Evolutionary conservation across 2,888 invertebrate genomes (phyloP).

Genomic region (Lasiommata megera): DNA sequence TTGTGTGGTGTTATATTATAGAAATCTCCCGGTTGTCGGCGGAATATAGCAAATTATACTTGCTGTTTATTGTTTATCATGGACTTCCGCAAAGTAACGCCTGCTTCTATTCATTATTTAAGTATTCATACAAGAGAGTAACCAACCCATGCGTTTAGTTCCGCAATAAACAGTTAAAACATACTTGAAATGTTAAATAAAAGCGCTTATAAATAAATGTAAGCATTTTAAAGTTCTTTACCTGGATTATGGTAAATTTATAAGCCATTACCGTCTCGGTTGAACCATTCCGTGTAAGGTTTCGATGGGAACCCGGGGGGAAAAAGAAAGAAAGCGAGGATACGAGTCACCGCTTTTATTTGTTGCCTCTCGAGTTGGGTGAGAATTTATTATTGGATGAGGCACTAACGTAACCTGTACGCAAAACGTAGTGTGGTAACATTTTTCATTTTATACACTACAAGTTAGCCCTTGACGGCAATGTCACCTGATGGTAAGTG

Average conservation of each 20-base stretch:
- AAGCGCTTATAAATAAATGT: background rate
- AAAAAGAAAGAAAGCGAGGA: constrained; percentile 38
- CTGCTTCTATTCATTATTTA: too few relatives aligned
- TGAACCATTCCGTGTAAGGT: constrained; percentile 31
- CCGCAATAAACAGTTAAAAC: background rate
- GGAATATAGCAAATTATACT: too few relatives aligned
- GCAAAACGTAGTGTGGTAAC: too few relatives aligned
- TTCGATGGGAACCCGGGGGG: constrained; percentile 36
- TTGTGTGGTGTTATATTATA: too few relatives aligned
- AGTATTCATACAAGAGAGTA: background rate
- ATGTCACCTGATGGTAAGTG: too few relatives aligned
- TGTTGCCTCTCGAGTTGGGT: constrained; percentile 13
- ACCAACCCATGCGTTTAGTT: background rate
- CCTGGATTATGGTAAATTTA: constrained; percentile 7
- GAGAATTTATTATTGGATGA: constrained; percentile 13
- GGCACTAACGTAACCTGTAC: background rate
- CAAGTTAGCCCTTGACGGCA: too few relatives aligned
- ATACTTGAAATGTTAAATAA: background rate
- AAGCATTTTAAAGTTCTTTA: background rate
- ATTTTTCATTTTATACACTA: too few relatives aligned
- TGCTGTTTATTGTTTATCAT: too few relatives aligned
- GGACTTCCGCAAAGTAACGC: too few relatives aligned
- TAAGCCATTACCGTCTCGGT: constrained; percentile 27
- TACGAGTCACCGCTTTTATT: constrained; percentile 37
- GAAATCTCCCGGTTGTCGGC: too few relatives aligned